These are phyloP conservation scores for Macrotus californicus DNA, from an alignment of 2,113 vertebrate genomes.

Conservation along the genomic window DNA sequence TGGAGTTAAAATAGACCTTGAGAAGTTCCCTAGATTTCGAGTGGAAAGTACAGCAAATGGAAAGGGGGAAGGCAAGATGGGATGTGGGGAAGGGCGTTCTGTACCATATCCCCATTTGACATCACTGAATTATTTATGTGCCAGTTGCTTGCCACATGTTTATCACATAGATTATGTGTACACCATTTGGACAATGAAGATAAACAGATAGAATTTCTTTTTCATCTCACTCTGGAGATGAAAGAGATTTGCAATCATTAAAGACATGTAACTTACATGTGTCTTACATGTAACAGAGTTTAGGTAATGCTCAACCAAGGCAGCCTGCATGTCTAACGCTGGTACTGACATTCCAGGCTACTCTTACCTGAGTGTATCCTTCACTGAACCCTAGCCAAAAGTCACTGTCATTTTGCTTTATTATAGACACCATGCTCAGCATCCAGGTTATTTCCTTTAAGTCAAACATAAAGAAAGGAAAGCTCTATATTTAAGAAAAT, in stretches of 20 bases:
- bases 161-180: conserved; percentile 58
- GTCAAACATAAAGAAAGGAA: neutral
- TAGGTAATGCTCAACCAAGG: conserved; percentile 12
- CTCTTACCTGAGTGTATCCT: neutral
- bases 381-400: neutral
- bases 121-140: conserved; percentile 60
- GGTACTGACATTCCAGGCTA: neutral
- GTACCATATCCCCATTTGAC: neutral
- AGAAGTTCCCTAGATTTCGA: conserved; percentile 25
- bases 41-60: neutral
- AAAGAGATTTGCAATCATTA: conserved; percentile 46
- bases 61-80: neutral
- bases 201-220: conserved; percentile 62
- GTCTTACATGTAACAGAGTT: neutral
- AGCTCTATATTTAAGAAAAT: neutral
- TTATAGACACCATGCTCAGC: neutral
- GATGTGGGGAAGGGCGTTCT: neutral
- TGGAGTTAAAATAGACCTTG: neutral
- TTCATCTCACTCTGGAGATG: conserved; percentile 45
- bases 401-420: neutral
- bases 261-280: conserved; percentile 27
- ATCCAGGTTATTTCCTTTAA: neutral
- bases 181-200: conserved; percentile 58
- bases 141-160: conserved; percentile 54
- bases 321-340: neutral